Percentiles rank a stretch among this genome's conserved stretches.
Conservation (phyloP, 2,888 invertebrate species). For the Heteromyza rotundicornis region DNA sequence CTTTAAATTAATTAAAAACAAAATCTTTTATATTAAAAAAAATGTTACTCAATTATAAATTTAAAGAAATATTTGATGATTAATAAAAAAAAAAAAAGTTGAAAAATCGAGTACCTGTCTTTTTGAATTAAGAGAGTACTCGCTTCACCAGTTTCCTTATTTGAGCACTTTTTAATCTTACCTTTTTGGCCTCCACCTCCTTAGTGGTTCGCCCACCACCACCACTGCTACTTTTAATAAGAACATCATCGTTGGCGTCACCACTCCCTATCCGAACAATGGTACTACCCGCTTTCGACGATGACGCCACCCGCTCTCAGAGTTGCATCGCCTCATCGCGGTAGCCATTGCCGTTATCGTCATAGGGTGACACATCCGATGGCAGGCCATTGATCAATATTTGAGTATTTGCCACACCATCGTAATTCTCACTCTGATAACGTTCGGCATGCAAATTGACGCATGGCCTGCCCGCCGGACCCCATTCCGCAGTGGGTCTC, state of each 20-base stretch:
- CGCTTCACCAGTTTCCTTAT: too few species aligned
- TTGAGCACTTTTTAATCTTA: conserved; percentile 22
- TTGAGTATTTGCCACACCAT: conserved; percentile 64
- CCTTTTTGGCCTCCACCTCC: conserved; percentile 14
- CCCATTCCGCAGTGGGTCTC: conserved; percentile 77
- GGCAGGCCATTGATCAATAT: conserved; percentile 59
- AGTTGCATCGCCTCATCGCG: conserved; percentile 58
- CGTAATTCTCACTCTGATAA: conserved; percentile 60
- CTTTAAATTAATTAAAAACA: too few species aligned
- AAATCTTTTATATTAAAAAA: too few species aligned
- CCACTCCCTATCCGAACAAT: conserved; percentile 16
- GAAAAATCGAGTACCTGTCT: neutral
- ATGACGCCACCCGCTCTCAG: conserved; percentile 66
- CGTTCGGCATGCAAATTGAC: conserved; percentile 55
- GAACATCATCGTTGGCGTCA: conserved; percentile 16
- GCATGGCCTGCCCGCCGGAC: conserved; percentile 64
- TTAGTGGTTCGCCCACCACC: conserved; percentile 4
- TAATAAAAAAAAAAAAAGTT: neutral
- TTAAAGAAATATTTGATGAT: neutral
- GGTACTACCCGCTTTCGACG: conserved; percentile 39
- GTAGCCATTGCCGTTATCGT: conserved; percentile 41
- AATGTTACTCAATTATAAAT: too few species aligned
- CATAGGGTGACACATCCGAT: conserved; percentile 39
- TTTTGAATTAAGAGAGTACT: too few species aligned
- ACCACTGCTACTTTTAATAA: too few species aligned